These are phyloP conservation scores for Myopa testacea DNA, from an alignment of 2,888 invertebrate species.

Conservation along the genomic window DNA sequence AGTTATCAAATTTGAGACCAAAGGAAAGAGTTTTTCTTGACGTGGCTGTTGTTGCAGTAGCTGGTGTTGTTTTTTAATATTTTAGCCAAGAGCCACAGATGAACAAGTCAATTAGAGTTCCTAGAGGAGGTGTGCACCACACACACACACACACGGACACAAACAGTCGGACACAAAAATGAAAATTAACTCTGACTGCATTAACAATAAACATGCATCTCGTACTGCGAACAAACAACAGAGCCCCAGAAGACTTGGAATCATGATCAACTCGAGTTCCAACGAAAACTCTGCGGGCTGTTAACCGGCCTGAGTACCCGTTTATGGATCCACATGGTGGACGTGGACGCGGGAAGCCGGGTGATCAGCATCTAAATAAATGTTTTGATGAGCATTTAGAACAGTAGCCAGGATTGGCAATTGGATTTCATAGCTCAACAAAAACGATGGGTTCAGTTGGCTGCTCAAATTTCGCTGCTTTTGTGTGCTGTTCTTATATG, in stretches of 20 bases:
- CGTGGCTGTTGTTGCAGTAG: neutral
- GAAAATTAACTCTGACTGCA: neutral
- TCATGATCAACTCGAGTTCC: neutral
- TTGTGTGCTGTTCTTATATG: too few species aligned
- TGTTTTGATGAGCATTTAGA: neutral
- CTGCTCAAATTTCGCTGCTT: neutral
- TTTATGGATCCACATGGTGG: neutral
- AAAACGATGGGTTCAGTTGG: neutral
- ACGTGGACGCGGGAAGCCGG: neutral
- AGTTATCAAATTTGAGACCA: slow-evolving; percentile 22
- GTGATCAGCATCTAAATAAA: slow-evolving; percentile 22
- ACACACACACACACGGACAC: neutral
- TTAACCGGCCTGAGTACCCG: too few species aligned
- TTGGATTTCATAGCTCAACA: neutral
- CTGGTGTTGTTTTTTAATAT: neutral
- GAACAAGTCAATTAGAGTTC: slow-evolving; percentile 26
- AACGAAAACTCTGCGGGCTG: neutral
- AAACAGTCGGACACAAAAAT: neutral
- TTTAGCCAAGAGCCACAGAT: slow-evolving; percentile 6
- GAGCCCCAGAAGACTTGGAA: neutral
- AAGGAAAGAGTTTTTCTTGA: neutral
- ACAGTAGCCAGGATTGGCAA: neutral
- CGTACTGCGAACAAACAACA: neutral
- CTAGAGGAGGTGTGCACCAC: neutral
- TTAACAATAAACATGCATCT: neutral